Evolutionary conservation across 1,140 invertebrate species (phyloP).

Genomic region (Drosophila virilis): DNA sequence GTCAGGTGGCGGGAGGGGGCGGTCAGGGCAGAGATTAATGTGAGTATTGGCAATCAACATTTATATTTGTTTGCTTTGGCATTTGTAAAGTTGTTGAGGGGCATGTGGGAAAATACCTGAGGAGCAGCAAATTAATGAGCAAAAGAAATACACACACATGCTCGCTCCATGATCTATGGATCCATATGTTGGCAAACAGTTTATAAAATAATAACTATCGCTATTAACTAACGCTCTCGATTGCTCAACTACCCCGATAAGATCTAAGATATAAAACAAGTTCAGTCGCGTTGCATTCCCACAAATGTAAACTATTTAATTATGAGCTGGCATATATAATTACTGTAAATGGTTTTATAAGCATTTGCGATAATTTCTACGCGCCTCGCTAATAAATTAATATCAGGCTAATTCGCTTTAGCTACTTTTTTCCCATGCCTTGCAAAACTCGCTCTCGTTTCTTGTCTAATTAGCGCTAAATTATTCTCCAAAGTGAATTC

Average conservation of each 20-base stretch:
- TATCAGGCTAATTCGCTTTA: conserved; percentile 40
- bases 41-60: conserved; percentile 79
- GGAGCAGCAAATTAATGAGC: conserved; percentile 24
- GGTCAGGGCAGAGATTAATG: conserved; percentile 60
- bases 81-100: conserved; percentile 40
- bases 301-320: conserved; percentile 35
- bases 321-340: conserved; percentile 43
- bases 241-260: conserved; percentile 11
- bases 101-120: conserved; percentile 17
- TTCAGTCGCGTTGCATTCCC: conserved; percentile 10
- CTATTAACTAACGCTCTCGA: conserved; percentile 9
- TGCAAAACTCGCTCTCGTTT: conserved; percentile 22
- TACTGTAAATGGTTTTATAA: conserved; percentile 57
- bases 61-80: conserved; percentile 73
- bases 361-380: conserved; percentile 58
- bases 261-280: conserved; percentile 16
- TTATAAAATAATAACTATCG: conserved; percentile 19
- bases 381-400: conserved; percentile 67
- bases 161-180: conserved; percentile 18
- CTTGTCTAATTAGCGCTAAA: conserved; percentile 65
- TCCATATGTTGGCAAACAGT: conserved; percentile 21
- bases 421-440: conserved; percentile 27
- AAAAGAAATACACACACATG: conserved; percentile 8
- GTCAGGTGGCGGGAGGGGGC: background rate
- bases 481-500: conserved; percentile 33